Conservation (phyloP, 2,797 vertebrate species). For the Babyrousa celebensis region DNA sequence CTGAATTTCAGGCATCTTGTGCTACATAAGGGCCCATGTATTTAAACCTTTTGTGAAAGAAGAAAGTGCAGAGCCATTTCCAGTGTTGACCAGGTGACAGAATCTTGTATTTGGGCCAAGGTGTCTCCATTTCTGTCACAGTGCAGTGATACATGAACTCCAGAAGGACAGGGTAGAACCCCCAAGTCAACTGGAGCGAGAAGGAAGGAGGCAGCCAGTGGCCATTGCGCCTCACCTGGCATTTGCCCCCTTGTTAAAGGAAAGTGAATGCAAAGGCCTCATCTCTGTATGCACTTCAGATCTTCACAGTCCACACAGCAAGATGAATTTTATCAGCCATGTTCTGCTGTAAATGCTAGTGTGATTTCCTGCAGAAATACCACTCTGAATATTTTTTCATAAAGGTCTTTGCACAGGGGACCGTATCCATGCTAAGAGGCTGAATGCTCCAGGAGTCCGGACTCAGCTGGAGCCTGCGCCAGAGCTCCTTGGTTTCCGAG, state of each 20-base stretch:
- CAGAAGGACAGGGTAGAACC: constrained; percentile 63
- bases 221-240: not conserved
- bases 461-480: constrained; percentile 72
- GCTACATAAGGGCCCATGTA: constrained; percentile 62
- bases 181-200: not conserved
- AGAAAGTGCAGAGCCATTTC: constrained; percentile 81
- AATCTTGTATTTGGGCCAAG: constrained; percentile 54
- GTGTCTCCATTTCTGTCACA: constrained; percentile 66
- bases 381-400: constrained; percentile 80
- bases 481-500: constrained; percentile 80
- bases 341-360: constrained; percentile 86
- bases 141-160: constrained; percentile 71
- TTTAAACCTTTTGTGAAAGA: constrained; percentile 75
- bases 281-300: constrained; percentile 77
- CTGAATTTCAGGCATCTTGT: constrained; percentile 82
- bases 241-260: not conserved
- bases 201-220: constrained; percentile 45
- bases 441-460: constrained; percentile 69
- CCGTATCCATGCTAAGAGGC: constrained; percentile 78
- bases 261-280: constrained; percentile 57
- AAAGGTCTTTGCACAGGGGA: constrained; percentile 80
- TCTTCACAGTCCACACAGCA: constrained; percentile 80
- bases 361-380: constrained; percentile 86
- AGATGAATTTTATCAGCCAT: constrained; percentile 86
- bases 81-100: constrained; percentile 47